Conservation (phyloP, 2,888 invertebrate species). For the Anthoptus insignis region DNA sequence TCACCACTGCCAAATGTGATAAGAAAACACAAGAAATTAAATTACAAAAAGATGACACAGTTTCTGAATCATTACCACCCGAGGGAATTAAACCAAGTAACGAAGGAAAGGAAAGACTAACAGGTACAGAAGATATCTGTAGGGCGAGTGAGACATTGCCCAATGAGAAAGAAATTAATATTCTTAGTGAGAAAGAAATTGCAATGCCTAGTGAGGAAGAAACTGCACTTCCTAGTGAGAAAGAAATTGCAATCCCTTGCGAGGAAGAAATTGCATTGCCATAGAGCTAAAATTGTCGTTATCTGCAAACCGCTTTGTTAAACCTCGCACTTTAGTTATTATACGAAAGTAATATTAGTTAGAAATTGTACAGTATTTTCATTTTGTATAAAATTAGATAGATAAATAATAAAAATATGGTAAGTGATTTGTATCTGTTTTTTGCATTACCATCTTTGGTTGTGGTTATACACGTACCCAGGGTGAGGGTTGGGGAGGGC, state of each 20-base stretch:
- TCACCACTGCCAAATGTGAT: constrained; percentile 19
- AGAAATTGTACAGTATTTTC: constrained; percentile 40
- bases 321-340: constrained; percentile 26
- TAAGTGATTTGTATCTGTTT: background rate
- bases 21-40: constrained; percentile 22
- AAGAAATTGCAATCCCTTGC: too few relatives aligned
- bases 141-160: constrained; percentile 1
- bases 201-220: background rate
- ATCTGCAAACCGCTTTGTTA: background rate
- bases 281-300: constrained; percentile 12
- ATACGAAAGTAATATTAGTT: constrained; percentile 28
- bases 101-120: constrained; percentile 10
- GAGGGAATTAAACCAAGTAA: too few relatives aligned
- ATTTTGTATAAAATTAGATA: constrained; percentile 37
- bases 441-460: too few relatives aligned
- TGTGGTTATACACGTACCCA: too few relatives aligned
- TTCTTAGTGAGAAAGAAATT: background rate
- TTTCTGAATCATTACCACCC: too few relatives aligned
- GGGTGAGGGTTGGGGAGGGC: too few relatives aligned
- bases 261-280: background rate
- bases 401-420: constrained; percentile 32
- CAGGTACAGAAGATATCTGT: constrained; percentile 15
- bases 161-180: background rate
- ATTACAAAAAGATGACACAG: too few relatives aligned
- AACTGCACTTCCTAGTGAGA: background rate